Percentiles rank a stretch among this genome's conserved stretches.
Conservation (phyloP, 1,140 invertebrate species). For the Limonius californicus region DNA sequence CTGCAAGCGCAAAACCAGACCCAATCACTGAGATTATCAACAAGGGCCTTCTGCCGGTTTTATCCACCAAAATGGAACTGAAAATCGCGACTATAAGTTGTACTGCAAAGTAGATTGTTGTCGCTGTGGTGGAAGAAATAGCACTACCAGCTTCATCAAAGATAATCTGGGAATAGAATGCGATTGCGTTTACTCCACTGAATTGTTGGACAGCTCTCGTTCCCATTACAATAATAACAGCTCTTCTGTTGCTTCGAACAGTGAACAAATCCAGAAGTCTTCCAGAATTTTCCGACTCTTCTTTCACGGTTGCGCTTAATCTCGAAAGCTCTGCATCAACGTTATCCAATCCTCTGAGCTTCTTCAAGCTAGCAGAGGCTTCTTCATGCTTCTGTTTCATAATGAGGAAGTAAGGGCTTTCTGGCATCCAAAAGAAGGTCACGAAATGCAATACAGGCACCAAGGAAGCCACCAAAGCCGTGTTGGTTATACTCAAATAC, state of each 20-base stretch:
- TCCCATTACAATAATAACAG: slow-evolving; percentile 58
- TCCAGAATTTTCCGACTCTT: slow-evolving; percentile 34
- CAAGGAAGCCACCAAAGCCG: slow-evolving; percentile 54
- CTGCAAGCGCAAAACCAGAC: slow-evolving; percentile 51
- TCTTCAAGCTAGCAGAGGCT: slow-evolving; percentile 56
- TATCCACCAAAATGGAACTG: slow-evolving; percentile 65
- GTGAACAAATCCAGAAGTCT: slow-evolving; percentile 54
- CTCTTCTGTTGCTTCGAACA: slow-evolving; percentile 55
- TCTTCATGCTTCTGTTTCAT: slow-evolving; percentile 54
- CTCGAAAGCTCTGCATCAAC: slow-evolving; percentile 56
- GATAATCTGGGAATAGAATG: slow-evolving; percentile 70
- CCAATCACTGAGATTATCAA: slow-evolving; percentile 57
- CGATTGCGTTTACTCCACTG: slow-evolving; percentile 68
- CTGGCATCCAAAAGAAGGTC: slow-evolving; percentile 62
- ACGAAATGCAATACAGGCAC: slow-evolving; percentile 56
- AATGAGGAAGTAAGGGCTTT: slow-evolving; percentile 67
- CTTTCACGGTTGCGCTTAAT: slow-evolving; percentile 29
- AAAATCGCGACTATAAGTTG: slow-evolving; percentile 62
- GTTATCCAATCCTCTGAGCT: slow-evolving; percentile 55
- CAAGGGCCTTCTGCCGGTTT: slow-evolving; percentile 63
- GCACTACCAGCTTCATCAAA: slow-evolving; percentile 56
- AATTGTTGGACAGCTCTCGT: slow-evolving; percentile 71
- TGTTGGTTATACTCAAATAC: slow-evolving; percentile 53
- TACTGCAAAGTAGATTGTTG: slow-evolving; percentile 60
- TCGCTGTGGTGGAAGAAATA: slow-evolving; percentile 23